Evolutionary conservation across 2,888 invertebrate genomes (phyloP).

Genomic region (Onchidella celtica): DNA sequence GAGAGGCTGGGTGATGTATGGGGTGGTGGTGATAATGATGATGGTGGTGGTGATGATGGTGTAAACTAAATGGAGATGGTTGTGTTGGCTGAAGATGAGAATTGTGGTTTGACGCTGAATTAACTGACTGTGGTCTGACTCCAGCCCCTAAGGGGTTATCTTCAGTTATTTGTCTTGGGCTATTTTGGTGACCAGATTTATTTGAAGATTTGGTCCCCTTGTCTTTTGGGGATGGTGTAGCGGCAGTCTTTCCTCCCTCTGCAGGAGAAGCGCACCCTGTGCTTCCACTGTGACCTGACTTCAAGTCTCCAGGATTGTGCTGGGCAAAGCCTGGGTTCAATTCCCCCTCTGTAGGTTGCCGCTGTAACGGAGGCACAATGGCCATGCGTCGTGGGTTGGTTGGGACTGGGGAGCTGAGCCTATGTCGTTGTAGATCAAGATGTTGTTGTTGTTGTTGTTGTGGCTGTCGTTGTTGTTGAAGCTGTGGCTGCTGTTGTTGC

Average conservation of each 20-base stretch:
- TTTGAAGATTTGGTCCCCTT: neutral
- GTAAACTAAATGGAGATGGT: conserved; percentile 35
- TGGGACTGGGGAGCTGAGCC: conserved; percentile 33
- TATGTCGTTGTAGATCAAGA: conserved; percentile 25
- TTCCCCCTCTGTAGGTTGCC: conserved; percentile 35
- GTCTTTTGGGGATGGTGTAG: neutral
- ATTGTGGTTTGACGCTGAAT: neutral
- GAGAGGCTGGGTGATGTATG: neutral
- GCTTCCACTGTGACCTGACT: no score
- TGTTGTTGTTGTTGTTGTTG: conserved; percentile 26
- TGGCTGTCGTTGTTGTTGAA: conserved; percentile 15
- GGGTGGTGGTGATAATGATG: conserved; percentile 46
- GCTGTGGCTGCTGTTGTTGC: conserved; percentile 7
- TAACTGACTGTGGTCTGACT: neutral
- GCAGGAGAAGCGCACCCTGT: neutral
- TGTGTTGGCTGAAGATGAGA: conserved; percentile 12
- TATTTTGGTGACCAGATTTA: neutral
- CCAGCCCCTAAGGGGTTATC: neutral
- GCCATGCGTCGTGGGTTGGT: conserved; percentile 47
- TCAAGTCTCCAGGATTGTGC: conserved; percentile 5
- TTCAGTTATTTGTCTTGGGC: neutral
- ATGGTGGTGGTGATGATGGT: conserved; percentile 49
- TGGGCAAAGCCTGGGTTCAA: conserved; percentile 16
- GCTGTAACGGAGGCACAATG: conserved; percentile 50
- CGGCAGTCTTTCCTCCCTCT: conserved; percentile 1